A percentile compares a stretch with the other conserved stretches of the same genome.
phyloP scores from a whole-genome alignment of 1,140 invertebrate genomes.

The Antheraea pernyi region DNA sequence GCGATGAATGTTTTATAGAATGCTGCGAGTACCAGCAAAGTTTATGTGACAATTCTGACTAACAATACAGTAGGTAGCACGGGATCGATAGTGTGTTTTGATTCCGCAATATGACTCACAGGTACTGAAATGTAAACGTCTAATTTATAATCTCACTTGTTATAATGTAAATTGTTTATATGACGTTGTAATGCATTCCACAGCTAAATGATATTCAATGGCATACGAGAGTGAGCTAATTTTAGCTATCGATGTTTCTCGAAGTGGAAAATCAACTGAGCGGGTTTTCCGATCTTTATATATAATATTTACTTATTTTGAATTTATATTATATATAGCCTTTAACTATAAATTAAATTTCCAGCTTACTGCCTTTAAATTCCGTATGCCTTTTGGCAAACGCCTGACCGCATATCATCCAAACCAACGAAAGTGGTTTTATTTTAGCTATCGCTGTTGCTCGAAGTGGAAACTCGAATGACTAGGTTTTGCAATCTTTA shows the following conservation, averaged over 20 bases:
- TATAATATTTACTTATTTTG: too few species aligned
- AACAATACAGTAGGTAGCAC: conserved; percentile 1
- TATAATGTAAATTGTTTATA: conserved; percentile 5
- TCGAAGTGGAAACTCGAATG: too few species aligned
- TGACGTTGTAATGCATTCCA: not conserved
- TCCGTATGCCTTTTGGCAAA: too few species aligned
- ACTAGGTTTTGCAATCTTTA: too few species aligned
- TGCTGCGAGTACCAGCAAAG: not conserved
- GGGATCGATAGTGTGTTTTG: conserved; percentile 3
- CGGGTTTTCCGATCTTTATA: too few species aligned
- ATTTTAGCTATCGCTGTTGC: too few species aligned
- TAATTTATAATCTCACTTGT: conserved; percentile 1
- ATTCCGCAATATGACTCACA: not conserved
- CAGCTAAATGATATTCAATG: not conserved
- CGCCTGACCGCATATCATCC: too few species aligned
- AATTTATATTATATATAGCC: too few species aligned
- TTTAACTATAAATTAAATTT: too few species aligned
- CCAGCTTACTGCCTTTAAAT: too few species aligned
- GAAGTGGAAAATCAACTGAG: not conserved
- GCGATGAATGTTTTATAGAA: conserved; percentile 11
- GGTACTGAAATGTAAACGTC: not conserved
- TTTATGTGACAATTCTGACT: conserved; percentile 7
- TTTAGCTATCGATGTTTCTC: not conserved
- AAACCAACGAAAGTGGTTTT: too few species aligned
- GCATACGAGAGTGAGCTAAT: not conserved